phyloP scores from a whole-genome alignment of 2,888 invertebrate species.

The Apoderus coryli region DNA sequence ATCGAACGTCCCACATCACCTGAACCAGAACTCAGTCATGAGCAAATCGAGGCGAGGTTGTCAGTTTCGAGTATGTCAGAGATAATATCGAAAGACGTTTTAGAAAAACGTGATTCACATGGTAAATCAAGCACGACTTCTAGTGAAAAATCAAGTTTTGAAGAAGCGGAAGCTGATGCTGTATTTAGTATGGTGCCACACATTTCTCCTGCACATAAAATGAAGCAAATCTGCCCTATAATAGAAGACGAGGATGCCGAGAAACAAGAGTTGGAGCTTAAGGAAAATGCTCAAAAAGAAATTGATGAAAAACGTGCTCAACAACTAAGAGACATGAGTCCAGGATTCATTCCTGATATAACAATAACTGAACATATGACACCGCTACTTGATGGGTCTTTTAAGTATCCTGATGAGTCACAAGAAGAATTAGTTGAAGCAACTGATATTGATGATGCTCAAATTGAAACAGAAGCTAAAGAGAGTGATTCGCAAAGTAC shows the following conservation, averaged over 20 bases:
- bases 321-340: constrained; percentile 40
- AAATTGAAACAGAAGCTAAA: constrained; percentile 35
- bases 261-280: constrained; percentile 36
- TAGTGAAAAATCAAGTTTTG: constrained; percentile 34
- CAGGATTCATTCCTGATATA: constrained; percentile 46
- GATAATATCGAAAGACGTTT: constrained; percentile 26
- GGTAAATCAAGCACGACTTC: constrained; percentile 30
- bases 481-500: constrained; percentile 57
- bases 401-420: constrained; percentile 35
- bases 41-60: constrained; percentile 16
- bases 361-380: constrained; percentile 45
- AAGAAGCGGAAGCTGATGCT: constrained; percentile 37
- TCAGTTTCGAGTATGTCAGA: constrained; percentile 29
- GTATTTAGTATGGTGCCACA: constrained; percentile 36
- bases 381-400: constrained; percentile 33
- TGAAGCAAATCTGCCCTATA: constrained; percentile 34
- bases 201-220: constrained; percentile 33
- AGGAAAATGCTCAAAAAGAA: constrained; percentile 29
- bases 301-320: constrained; percentile 34
- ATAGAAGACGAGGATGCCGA: constrained; percentile 37
- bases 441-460: constrained; percentile 39
- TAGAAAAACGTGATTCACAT: constrained; percentile 28
- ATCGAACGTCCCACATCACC: constrained; percentile 39
- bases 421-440: constrained; percentile 33
- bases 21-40: constrained; percentile 32